Conservation (phyloP, 2,888 invertebrate species). For the Sthenelais limicola region DNA sequence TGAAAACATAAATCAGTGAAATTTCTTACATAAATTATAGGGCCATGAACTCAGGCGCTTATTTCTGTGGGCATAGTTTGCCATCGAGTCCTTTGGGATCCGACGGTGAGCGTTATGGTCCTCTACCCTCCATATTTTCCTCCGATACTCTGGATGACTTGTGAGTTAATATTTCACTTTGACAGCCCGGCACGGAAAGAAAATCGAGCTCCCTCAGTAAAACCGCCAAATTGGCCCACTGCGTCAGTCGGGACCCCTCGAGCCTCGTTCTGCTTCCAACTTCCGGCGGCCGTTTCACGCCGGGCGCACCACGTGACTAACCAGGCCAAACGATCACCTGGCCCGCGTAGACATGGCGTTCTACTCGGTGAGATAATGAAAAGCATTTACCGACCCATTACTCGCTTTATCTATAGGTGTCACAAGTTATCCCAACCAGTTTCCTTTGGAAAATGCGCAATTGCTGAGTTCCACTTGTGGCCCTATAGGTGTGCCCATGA, state of each 20-base stretch:
- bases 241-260: background rate
- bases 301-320: constrained; percentile 27
- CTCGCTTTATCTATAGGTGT: constrained; percentile 33
- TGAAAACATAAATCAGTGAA: too few species aligned
- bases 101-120: too few species aligned
- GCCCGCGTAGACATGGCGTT: constrained; percentile 12
- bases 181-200: constrained; percentile 1
- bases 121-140: too few species aligned
- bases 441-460: constrained; percentile 30
- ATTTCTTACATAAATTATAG: too few species aligned
- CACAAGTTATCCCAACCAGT: constrained; percentile 34
- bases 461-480: constrained; percentile 23
- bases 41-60: too few species aligned
- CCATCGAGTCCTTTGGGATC: too few species aligned
- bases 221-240: constrained; percentile 30
- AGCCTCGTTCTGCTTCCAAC: constrained; percentile 28
- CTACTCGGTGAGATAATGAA: constrained; percentile 31
- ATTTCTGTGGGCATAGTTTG: too few species aligned
- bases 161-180: constrained; percentile 38
- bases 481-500: constrained; percentile 27
- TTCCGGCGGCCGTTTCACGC: constrained; percentile 28
- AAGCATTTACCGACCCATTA: constrained; percentile 26
- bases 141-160: too few species aligned
- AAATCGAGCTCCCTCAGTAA: constrained; percentile 21
- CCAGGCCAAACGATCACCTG: constrained; percentile 7